phyloP scores from a whole-genome alignment of 2,888 invertebrate genomes.

The Heterodera filipjevi region DNA sequence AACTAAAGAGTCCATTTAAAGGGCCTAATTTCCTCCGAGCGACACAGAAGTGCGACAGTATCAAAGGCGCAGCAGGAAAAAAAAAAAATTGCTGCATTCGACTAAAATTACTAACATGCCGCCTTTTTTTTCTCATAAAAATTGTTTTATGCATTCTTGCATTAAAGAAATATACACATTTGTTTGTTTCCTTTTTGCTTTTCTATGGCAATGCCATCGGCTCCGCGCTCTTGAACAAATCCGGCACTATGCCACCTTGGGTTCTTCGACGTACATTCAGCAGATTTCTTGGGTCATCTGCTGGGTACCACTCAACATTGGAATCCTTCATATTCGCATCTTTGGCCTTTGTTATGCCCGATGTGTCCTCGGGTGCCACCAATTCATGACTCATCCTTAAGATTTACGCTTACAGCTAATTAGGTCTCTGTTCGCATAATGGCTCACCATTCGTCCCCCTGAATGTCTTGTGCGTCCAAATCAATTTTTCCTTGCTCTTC shows the following conservation, averaged over 20 bases:
- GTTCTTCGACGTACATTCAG: slow-evolving; percentile 80
- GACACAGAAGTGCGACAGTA: too few species aligned
- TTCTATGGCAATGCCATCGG: slow-evolving; percentile 22
- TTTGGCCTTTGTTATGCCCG: slow-evolving; percentile 58
- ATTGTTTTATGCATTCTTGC: too few species aligned
- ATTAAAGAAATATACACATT: too few species aligned
- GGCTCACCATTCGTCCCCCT: slow-evolving; percentile 42
- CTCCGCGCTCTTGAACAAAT: slow-evolving; percentile 19
- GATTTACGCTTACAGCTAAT: background rate
- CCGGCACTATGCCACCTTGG: slow-evolving; percentile 21
- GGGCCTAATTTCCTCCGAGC: too few species aligned
- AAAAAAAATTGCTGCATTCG: too few species aligned
- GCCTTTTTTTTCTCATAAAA: too few species aligned
- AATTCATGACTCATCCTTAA: slow-evolving; percentile 50
- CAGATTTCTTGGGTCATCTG: slow-evolving; percentile 85
- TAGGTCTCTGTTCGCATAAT: too few species aligned
- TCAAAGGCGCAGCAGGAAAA: too few species aligned
- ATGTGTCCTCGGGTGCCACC: slow-evolving; percentile 56
- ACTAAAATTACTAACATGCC: too few species aligned
- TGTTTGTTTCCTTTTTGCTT: too few species aligned
- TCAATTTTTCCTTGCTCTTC: slow-evolving; percentile 60
- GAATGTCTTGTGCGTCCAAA: slow-evolving; percentile 61
- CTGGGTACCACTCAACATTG: slow-evolving; percentile 79
- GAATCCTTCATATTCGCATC: slow-evolving; percentile 75
- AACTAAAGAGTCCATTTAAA: too few species aligned